Evolutionary conservation across 2,113 vertebrate species (phyloP), one percentile per base, ranked within the genome.

Genomic region (Columba livia): DNA sequence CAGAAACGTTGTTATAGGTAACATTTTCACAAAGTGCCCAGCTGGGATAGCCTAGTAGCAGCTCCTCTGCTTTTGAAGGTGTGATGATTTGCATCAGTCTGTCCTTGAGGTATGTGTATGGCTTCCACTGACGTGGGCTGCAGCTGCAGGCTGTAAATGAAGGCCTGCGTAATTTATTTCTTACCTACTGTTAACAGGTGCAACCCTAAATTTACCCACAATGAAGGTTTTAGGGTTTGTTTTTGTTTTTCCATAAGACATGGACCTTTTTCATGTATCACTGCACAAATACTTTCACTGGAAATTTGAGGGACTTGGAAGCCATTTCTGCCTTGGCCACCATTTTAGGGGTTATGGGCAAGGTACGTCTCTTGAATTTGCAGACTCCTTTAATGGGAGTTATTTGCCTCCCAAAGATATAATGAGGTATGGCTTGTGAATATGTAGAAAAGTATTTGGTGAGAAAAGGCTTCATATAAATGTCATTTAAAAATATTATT

Each of bases 21-120:
- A 48, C 31, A 44, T 81, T 90, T 93, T 94, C 72, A 50, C 56
- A 56, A 80, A 80, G 61, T 84, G 42, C 64, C 72, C 85, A 78
- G 24, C 67, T 85, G 81, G 72, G 24, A 78, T 69, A 64, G 56
- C 88, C 79, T 47, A 36, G 56, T 56, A 62, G 54, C 51, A 89
- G 18, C 48, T 90, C 65, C 31, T 24, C 48, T 90, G 36, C 85
- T 90, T 96, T 95, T 92, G 88, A 94, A 96, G 85, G 62, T 87
- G 62, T 51, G 77, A 57, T 90, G 38, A 84, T 96, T 95, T 84
- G 77, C 88, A 94, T 94, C 82, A 65, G 36, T 89, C 65, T 95
- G 61, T 95, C 77, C 88, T 90, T 3, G 4, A 96, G 83, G 86
- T 92, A 65, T 38, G 62, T 47, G 34, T 32, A 74, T 66, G 57